These are phyloP conservation scores for Dromiciops gliroides DNA, from an alignment of 2,113 vertebrate genomes.

Conservation along the genomic window DNA sequence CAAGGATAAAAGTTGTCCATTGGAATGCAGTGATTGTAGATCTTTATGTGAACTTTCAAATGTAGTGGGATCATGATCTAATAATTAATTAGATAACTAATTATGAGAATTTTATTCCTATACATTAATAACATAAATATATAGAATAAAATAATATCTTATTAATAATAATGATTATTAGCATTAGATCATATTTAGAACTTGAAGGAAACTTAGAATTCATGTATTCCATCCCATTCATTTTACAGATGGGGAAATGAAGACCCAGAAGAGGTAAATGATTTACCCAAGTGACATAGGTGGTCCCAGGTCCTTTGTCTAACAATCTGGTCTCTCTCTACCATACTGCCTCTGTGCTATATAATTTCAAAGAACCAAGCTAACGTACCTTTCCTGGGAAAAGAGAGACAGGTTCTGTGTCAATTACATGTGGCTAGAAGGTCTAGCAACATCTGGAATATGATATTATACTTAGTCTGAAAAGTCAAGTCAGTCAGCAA, in stretches of 20 bases:
- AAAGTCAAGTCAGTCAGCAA: neutral
- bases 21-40: neutral
- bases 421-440: neutral
- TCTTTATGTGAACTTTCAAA: neutral
- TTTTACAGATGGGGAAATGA: neutral
- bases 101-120: neutral
- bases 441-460: neutral
- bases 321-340: neutral
- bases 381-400: constrained; percentile 17
- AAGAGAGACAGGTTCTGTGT: constrained; percentile 13
- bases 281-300: neutral
- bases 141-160: neutral
- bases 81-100: too few species aligned
- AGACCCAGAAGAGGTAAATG: neutral
- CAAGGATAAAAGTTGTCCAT: neutral
- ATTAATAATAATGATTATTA: neutral
- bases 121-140: neutral
- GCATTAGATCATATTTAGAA: neutral
- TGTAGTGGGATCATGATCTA: neutral
- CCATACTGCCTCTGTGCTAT: neutral
- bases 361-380: neutral
- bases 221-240: neutral
- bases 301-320: neutral
- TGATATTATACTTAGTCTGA: neutral
- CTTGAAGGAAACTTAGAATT: neutral